Base-by-base conservation (phyloP, 2,888 invertebrate species). In the Ophion ventricosus region DNA sequence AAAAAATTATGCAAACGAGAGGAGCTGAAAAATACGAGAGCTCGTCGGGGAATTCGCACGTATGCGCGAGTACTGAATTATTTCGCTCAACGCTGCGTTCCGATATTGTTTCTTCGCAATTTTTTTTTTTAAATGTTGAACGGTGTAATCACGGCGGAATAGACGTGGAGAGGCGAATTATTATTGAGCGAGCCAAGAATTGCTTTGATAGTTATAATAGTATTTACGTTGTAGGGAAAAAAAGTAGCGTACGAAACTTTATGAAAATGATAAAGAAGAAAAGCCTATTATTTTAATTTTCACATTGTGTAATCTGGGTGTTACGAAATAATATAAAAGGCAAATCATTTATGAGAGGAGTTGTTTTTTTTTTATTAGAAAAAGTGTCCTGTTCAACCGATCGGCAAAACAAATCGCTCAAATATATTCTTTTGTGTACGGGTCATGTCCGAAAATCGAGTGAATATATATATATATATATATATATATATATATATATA, bases 231-330 rank as follows among this genome's bases (percentile, higher is more conserved):
- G 72, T 84, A 84, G 79, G 82, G 59, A 57, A 59, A 80, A 57
- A 80, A 49, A 49, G 14, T 86, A 83, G 76, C 67, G 67, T 78
- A 76, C 77, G 75, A 80, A 80, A 75, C 79, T 77, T 76, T 80
- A 80, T 82, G 80, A 80, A 78, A 73, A 56, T 35, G 56, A 69
- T 59, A 20, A 70, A 80, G 54, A 70, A 59, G 72, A 72, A 89
- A 89, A 88, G 89, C 88, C 89, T 90, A 91, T 91, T 90, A 90
- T 92, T 91, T 91, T 87, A 90, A 87, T 86, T 89, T 89, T 87
- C 88, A 87, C 87, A 87, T 82, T 89, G 89, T 90, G 89, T 92
- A 91, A 90, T 89, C 89, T 87, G 89, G 90, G 88, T 91, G 90
- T 89, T 92, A 87, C 86, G 74, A 87, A 86, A 82, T 88, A 87